Evolutionary conservation across 2,113 vertebrate species (phyloP).

Genomic region (Deroptyus accipitrinus): DNA sequence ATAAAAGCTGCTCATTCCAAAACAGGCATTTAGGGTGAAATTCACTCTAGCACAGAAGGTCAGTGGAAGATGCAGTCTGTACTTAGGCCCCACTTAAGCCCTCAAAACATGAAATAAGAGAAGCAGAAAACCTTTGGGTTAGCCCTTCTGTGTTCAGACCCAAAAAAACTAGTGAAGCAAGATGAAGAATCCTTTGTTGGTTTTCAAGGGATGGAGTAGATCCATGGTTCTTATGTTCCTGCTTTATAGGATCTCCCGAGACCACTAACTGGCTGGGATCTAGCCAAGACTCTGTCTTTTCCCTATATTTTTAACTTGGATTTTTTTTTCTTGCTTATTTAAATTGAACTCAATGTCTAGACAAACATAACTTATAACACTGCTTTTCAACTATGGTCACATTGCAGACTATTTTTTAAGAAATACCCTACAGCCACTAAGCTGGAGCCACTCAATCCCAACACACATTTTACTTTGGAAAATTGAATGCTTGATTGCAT

Average conservation of each 20-base stretch:
- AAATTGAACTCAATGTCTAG: neutral
- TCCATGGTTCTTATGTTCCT: neutral
- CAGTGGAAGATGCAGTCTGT: neutral
- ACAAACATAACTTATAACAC: neutral
- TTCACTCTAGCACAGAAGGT: neutral
- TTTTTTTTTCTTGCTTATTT: neutral
- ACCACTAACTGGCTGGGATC: neutral
- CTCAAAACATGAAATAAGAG: neutral
- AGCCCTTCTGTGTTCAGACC: neutral
- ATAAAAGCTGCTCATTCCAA: conserved; percentile 18
- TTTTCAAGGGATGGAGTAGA: neutral
- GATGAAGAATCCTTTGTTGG: neutral
- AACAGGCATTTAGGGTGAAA: conserved; percentile 13
- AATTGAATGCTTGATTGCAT: neutral
- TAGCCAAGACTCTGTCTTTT: neutral
- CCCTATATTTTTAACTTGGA: neutral
- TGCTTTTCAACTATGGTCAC: neutral
- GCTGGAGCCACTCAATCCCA: neutral
- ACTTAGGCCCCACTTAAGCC: neutral
- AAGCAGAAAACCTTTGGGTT: neutral
- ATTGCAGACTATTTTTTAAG: neutral
- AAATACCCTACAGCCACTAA: neutral
- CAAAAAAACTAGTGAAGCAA: neutral
- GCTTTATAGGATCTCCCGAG: neutral
- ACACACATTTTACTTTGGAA: neutral